A percentile compares a stretch with the other conserved stretches of the same genome.
phyloP scores from a whole-genome alignment of 2,797 vertebrate species.

The Gambusia yucatana region DNA sequence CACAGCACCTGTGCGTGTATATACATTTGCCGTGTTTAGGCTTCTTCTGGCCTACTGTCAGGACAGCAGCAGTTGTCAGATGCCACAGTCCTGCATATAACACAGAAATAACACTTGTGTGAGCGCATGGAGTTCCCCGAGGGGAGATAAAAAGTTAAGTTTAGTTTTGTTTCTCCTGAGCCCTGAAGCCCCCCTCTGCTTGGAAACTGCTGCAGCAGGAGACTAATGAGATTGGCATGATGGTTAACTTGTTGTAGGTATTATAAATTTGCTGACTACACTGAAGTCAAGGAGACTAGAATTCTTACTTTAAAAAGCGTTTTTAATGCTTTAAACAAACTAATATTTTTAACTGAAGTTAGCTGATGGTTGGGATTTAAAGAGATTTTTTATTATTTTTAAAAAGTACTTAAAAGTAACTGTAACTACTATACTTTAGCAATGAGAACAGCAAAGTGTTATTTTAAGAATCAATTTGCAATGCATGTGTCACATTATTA shows the following conservation, averaged over 20 bases:
- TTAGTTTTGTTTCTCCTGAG: constrained; percentile 46
- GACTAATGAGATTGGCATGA: constrained; percentile 40
- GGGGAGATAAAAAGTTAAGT: constrained; percentile 41
- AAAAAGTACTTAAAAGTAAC: background rate
- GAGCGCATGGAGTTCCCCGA: constrained; percentile 35
- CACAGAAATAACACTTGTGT: constrained; percentile 43
- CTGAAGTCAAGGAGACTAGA: constrained; percentile 6
- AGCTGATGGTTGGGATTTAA: background rate
- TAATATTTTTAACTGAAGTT: background rate
- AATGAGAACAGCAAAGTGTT: background rate
- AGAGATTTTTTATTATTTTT: background rate
- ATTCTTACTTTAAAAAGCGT: background rate
- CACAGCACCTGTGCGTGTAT: constrained; percentile 24
- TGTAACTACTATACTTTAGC: background rate
- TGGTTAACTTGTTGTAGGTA: constrained; percentile 25
- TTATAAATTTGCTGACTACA: constrained; percentile 23
- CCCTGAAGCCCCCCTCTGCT: constrained; percentile 46
- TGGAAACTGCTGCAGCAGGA: constrained; percentile 10
- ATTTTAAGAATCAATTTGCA: background rate
- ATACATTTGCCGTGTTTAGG: constrained; percentile 30
- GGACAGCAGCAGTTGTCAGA: constrained; percentile 65
- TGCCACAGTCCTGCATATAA: constrained; percentile 67
- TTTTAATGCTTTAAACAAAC: background rate
- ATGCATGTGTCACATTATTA: background rate
- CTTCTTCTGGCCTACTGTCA: constrained; percentile 27